Percentiles rank a stretch among this genome's conserved stretches.
These are phyloP conservation scores for Notechis scutatus DNA, from an alignment of 2,113 vertebrate species.

Conservation along the genomic window DNA sequence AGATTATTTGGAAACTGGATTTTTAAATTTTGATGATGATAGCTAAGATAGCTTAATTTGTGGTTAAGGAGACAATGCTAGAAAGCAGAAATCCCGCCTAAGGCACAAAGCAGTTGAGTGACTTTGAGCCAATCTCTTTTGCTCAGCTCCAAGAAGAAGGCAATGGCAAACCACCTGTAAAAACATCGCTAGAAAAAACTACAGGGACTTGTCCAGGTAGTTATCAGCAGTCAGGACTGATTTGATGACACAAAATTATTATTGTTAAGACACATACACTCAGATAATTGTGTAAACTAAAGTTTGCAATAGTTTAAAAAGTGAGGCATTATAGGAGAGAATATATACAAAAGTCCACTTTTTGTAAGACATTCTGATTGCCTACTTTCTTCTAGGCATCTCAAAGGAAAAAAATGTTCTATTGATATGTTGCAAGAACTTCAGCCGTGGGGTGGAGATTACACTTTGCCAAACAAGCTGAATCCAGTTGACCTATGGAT, in stretches of 20 bases:
- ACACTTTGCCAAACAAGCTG: background rate
- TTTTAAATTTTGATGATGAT: background rate
- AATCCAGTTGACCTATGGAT: background rate
- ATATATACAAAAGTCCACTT: background rate
- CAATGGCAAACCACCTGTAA: background rate
- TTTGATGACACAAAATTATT: background rate
- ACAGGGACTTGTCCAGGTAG: background rate
- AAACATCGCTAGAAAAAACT: background rate
- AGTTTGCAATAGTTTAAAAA: background rate
- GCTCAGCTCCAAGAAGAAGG: background rate
- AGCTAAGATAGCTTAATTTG: no score
- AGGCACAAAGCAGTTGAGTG: background rate
- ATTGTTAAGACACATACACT: background rate
- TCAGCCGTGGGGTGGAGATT: background rate
- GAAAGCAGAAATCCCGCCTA: background rate
- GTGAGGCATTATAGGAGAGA: background rate
- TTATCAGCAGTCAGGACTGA: background rate
- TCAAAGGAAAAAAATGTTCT: background rate
- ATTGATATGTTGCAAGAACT: background rate
- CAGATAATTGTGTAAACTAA: background rate
- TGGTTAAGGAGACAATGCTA: background rate
- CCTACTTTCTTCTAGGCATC: background rate
- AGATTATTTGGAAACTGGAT: background rate
- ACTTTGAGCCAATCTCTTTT: background rate
- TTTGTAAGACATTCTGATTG: background rate